Conservation (phyloP, 2,113 vertebrate genomes). For the Panurus biarmicus region DNA sequence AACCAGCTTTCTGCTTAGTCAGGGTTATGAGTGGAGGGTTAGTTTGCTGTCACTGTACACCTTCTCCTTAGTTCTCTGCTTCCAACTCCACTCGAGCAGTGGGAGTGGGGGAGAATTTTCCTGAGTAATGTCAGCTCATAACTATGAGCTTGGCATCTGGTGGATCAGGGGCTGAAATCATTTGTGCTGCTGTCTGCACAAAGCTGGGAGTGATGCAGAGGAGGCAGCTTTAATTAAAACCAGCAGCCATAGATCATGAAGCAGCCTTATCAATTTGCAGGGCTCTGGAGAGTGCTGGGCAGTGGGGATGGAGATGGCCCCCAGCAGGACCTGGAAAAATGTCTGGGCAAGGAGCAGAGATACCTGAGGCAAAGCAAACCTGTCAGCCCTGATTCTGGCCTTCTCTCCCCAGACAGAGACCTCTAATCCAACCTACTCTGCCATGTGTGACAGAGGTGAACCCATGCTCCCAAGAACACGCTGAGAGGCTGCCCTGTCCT, state of each 20-base stretch:
- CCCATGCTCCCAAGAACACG: rapidly evolving
- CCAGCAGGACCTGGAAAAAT: background rate
- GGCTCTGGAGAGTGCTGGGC: background rate
- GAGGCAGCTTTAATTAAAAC: conserved; percentile 44
- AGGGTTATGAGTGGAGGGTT: background rate
- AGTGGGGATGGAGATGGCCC: background rate
- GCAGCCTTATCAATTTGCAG: background rate
- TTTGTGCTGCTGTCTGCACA: background rate
- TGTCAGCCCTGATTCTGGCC: background rate
- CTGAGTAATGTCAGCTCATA: background rate
- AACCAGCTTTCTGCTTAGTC: background rate
- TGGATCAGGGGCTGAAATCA: background rate
- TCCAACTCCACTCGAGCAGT: background rate
- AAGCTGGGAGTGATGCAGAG: background rate
- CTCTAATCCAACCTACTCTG: background rate
- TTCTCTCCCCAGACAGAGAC: background rate
- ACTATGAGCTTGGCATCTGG: background rate
- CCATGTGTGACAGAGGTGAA: background rate
- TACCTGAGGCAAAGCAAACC: background rate
- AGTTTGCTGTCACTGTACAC: background rate
- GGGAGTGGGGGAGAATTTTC: background rate
- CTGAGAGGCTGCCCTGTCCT: background rate
- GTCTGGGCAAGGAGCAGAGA: rapidly evolving
- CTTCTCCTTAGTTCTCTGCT: background rate
- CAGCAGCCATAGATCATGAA: background rate